Evolutionary conservation across 2,113 vertebrate species (phyloP).

Genomic region (Strix aluco): DNA sequence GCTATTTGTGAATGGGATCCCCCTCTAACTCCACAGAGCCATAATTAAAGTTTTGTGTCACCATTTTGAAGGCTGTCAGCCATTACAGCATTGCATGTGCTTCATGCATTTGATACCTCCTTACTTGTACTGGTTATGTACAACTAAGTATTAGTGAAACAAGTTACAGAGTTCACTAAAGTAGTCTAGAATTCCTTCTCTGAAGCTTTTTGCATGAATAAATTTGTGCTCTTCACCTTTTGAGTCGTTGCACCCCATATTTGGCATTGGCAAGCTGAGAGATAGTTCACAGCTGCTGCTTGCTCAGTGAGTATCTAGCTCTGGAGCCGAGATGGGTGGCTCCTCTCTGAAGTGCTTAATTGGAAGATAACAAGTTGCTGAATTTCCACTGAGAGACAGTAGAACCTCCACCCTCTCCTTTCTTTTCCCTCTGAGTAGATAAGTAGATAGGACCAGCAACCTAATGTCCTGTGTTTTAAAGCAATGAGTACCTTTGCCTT

Average conservation of each 20-base stretch:
- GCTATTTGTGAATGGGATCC: background rate
- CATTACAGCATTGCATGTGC: background rate
- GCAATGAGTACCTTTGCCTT: background rate
- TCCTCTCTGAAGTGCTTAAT: slow-evolving; percentile 30
- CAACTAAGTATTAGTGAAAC: background rate
- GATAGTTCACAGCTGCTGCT: slow-evolving; percentile 12
- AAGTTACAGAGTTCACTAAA: background rate
- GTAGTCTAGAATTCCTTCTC: background rate
- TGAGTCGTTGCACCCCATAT: background rate
- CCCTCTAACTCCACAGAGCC: background rate
- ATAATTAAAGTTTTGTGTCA: background rate
- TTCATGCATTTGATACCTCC: background rate
- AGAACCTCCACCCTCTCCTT: slow-evolving; percentile 37
- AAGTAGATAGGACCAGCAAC: background rate
- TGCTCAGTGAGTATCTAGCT: slow-evolving; percentile 14
- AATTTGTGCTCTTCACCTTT: background rate
- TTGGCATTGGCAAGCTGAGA: background rate
- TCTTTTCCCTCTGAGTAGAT: background rate
- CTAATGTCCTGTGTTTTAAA: background rate
- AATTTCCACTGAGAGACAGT: background rate
- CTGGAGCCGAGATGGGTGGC: slow-evolving; percentile 23
- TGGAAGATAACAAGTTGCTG: slow-evolving; percentile 42
- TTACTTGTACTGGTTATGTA: background rate
- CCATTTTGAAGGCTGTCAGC: slow-evolving; percentile 35
- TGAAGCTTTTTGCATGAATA: background rate